These are phyloP conservation scores for Andrena bucephala DNA, from an alignment of 2,888 invertebrate genomes.

Conservation along the genomic window DNA sequence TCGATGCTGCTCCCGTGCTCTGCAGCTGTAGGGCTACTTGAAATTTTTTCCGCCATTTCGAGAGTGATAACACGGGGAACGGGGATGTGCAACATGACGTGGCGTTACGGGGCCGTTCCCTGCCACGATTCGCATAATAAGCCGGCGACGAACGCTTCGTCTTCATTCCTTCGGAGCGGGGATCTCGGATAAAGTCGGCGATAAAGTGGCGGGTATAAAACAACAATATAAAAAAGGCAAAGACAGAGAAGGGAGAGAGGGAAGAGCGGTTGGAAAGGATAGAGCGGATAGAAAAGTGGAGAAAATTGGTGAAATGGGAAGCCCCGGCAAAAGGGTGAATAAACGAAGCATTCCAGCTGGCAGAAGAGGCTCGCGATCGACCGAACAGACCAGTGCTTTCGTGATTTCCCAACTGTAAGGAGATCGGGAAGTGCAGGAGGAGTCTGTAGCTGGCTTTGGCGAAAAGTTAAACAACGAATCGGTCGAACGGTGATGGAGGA, in stretches of 20 bases:
- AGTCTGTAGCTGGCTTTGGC: constrained; percentile 44
- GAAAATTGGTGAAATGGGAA: background rate
- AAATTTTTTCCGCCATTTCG: constrained; percentile 5
- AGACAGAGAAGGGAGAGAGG: background rate
- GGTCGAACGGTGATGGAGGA: constrained; percentile 15
- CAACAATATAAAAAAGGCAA: background rate
- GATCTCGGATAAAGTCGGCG: constrained; percentile 17
- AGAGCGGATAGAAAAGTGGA: background rate
- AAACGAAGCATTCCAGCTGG: constrained; percentile 41
- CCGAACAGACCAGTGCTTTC: constrained; percentile 46
- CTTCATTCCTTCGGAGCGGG: background rate
- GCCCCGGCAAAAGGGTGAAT: constrained; percentile 44
- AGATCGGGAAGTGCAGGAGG: constrained; percentile 44
- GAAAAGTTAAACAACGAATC: constrained; percentile 56
- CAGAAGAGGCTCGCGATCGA: constrained; percentile 47
- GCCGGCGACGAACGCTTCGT: background rate
- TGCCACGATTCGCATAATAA: constrained; percentile 17
- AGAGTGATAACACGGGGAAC: constrained; percentile 13
- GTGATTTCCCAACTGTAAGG: constrained; percentile 53
- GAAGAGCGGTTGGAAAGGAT: background rate
- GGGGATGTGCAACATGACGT: constrained; percentile 6
- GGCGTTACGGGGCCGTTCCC: constrained; percentile 7
- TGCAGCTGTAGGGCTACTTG: background rate
- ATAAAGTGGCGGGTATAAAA: constrained; percentile 36
- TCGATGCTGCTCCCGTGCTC: constrained; percentile 16